Conservation (phyloP, 2,113 vertebrate genomes). For the Lethenteron reissneri region DNA sequence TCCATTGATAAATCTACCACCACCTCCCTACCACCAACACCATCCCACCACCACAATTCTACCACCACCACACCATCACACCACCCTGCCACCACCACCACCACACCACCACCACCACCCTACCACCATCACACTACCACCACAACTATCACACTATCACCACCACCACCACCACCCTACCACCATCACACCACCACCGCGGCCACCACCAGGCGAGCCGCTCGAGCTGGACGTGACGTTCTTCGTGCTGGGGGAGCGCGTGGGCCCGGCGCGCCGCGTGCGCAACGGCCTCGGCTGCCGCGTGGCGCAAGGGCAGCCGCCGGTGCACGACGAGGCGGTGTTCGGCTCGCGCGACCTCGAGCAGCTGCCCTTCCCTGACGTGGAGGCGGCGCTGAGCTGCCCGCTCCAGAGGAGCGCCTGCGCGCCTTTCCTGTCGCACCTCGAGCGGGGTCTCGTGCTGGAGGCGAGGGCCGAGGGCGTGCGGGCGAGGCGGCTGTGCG, state of each 20-base stretch:
- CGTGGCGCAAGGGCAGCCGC: neutral
- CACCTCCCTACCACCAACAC: too few species aligned
- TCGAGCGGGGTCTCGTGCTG: neutral
- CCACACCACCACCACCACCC: too few species aligned
- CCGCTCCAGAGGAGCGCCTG: neutral
- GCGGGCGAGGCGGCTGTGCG: neutral
- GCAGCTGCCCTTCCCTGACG: neutral
- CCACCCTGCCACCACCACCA: too few species aligned
- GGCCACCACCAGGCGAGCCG: too few species aligned
- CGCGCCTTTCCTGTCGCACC: neutral
- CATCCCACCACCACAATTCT: too few species aligned
- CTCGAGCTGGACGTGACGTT: neutral
- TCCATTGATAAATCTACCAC: too few species aligned
- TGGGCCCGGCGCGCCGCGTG: neutral
- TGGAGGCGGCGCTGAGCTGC: neutral
- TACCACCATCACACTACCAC: too few species aligned
- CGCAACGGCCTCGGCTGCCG: neutral
- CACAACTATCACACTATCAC: too few species aligned
- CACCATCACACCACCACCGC: too few species aligned
- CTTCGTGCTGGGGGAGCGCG: neutral
- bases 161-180: too few species aligned
- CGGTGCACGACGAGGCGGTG: neutral
- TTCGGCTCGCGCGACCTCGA: neutral
- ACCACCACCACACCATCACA: too few species aligned
- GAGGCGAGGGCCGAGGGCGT: neutral